Conservation (phyloP, 2,797 vertebrate genomes). For the Gorsachius magnificus region DNA sequence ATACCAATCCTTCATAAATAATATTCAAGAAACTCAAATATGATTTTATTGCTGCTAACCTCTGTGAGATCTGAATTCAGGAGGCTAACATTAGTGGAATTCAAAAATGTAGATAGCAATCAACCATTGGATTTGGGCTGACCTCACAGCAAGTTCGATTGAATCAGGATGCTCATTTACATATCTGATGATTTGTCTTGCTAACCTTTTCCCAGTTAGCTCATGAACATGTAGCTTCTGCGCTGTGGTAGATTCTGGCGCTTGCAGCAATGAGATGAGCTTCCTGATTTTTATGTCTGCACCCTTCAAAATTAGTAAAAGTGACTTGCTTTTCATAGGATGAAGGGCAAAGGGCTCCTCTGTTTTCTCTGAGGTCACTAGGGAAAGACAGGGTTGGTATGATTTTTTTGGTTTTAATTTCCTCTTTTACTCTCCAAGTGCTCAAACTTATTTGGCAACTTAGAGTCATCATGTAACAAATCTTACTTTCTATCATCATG, state of each 20-base stretch:
- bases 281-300: not conserved
- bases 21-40: not conserved
- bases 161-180: not conserved
- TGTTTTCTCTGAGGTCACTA: not conserved
- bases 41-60: not conserved
- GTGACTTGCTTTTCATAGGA: not conserved
- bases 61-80: not conserved
- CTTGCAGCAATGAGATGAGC: not conserved
- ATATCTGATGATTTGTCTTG: not conserved
- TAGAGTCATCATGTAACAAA: not conserved
- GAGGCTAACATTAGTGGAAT: not conserved
- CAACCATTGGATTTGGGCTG: not conserved
- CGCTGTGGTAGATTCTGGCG: not conserved
- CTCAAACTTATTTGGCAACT: not conserved
- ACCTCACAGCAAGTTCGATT: not conserved
- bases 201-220: not conserved
- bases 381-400: not conserved
- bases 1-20: not conserved
- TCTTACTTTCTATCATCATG: not conserved
- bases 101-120: not conserved
- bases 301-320: not conserved
- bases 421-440: not conserved
- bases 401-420: not conserved
- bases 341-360: not conserved
- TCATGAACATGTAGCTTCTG: not conserved